A percentile compares a stretch with the other conserved stretches of the same genome.
Conservation (phyloP, 2,888 invertebrate genomes). For the Strigamia maritima region DNA sequence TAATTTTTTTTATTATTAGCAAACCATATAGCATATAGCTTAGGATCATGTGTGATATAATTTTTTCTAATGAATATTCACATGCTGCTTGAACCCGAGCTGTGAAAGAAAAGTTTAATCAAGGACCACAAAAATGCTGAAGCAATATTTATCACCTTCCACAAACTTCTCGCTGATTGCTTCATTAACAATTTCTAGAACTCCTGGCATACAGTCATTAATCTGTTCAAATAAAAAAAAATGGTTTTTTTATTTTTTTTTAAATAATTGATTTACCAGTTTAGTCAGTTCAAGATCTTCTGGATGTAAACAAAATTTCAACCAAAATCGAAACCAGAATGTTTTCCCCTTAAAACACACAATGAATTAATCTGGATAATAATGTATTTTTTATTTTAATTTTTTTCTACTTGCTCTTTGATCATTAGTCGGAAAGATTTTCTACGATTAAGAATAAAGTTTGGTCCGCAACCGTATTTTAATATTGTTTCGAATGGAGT, state of each 20-base stretch:
- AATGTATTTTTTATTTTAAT: background rate
- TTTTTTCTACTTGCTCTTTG: background rate
- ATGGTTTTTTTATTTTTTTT: background rate
- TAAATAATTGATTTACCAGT: background rate
- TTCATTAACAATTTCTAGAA: background rate
- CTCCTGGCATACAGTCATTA: background rate
- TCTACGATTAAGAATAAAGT: background rate
- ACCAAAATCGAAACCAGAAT: constrained; percentile 3
- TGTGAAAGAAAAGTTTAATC: background rate
- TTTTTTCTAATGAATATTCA: background rate
- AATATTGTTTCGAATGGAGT: background rate
- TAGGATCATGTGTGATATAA: background rate
- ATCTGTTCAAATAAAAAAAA: background rate
- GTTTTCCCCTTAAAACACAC: background rate
- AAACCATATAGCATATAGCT: background rate
- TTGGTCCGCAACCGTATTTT: background rate
- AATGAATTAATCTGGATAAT: background rate
- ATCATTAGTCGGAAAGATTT: background rate
- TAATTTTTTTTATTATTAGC: background rate
- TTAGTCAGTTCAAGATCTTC: background rate
- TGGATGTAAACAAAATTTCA: background rate
- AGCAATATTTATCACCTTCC: background rate
- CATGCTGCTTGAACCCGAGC: background rate
- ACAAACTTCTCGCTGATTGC: background rate
- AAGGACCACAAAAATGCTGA: background rate